phyloP scores from a whole-genome alignment of 2,888 invertebrate species.

The Deilephila elpenor region DNA sequence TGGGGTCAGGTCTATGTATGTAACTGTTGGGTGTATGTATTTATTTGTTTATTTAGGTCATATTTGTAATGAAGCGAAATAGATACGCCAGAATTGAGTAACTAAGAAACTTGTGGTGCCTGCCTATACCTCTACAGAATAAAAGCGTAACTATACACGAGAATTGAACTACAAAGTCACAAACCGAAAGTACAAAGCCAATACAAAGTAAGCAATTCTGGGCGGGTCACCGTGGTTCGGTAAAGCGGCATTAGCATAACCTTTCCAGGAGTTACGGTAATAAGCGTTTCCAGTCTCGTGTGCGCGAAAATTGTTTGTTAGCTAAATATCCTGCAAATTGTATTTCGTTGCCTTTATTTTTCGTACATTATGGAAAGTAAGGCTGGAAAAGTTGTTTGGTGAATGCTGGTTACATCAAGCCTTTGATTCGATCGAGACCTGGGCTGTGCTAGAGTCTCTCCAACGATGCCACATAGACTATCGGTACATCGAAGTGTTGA shows the following conservation, averaged over 20 bases:
- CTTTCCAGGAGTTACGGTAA: constrained; percentile 8
- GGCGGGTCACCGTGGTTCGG: neutral
- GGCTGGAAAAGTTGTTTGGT: neutral
- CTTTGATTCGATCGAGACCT: too few relatives aligned
- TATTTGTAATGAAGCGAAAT: too few relatives aligned
- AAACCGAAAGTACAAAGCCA: neutral
- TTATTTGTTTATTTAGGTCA: too few relatives aligned
- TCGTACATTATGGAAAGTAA: neutral
- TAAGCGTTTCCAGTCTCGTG: neutral
- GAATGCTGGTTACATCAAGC: too few relatives aligned
- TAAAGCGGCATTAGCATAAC: constrained; percentile 17
- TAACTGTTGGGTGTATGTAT: too few relatives aligned
- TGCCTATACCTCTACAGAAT: too few relatives aligned
- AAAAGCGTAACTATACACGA: neutral
- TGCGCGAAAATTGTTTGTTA: neutral
- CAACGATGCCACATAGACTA: too few relatives aligned
- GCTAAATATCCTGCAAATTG: neutral
- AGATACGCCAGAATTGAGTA: too few relatives aligned
- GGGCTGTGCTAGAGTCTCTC: too few relatives aligned
- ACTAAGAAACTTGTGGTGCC: too few relatives aligned
- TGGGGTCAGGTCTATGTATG: too few relatives aligned
- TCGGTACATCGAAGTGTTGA: too few relatives aligned
- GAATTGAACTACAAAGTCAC: neutral
- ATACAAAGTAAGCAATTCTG: neutral
- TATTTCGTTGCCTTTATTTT: neutral